These are phyloP conservation scores for Tetramorium simillimum DNA, from an alignment of 1,140 invertebrate species.

Conservation along the genomic window DNA sequence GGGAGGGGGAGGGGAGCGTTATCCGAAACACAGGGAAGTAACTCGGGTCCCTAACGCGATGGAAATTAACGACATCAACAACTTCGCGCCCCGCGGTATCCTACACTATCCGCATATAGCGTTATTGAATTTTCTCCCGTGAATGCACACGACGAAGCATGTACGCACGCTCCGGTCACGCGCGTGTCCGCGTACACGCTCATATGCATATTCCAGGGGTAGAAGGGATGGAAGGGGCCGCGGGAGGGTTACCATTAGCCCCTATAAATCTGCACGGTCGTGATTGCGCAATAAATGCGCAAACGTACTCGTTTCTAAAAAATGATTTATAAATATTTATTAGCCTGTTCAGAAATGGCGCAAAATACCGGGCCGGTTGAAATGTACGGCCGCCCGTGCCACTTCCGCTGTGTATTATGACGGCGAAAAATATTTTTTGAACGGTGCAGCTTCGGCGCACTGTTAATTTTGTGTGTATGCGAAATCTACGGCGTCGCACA, in stretches of 20 bases:
- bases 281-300: slow-evolving; percentile 68
- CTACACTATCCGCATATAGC: slow-evolving; percentile 13
- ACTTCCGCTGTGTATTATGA: slow-evolving; percentile 33
- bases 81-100: slow-evolving; percentile 57
- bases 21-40: slow-evolving; percentile 28
- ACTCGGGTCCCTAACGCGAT: slow-evolving; percentile 64
- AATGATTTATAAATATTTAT: slow-evolving; percentile 69
- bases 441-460: background rate
- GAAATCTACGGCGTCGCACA: slow-evolving; percentile 40
- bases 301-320: slow-evolving; percentile 29
- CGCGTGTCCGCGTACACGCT: slow-evolving; percentile 42
- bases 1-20: background rate
- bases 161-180: slow-evolving; percentile 30
- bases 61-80: slow-evolving; percentile 71
- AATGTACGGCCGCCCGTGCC: slow-evolving; percentile 25
- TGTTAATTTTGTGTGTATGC: slow-evolving; percentile 43
- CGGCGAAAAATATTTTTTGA: slow-evolving; percentile 43
- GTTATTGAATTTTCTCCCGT: slow-evolving; percentile 66
- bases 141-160: slow-evolving; percentile 21
- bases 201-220: slow-evolving; percentile 54
- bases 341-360: slow-evolving; percentile 34
- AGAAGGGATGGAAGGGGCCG: background rate
- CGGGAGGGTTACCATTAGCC: slow-evolving; percentile 57
- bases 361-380: slow-evolving; percentile 24
- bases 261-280: slow-evolving; percentile 59